Base-by-base conservation (phyloP, 2,888 invertebrate genomes). In the Clunio marinus region DNA sequence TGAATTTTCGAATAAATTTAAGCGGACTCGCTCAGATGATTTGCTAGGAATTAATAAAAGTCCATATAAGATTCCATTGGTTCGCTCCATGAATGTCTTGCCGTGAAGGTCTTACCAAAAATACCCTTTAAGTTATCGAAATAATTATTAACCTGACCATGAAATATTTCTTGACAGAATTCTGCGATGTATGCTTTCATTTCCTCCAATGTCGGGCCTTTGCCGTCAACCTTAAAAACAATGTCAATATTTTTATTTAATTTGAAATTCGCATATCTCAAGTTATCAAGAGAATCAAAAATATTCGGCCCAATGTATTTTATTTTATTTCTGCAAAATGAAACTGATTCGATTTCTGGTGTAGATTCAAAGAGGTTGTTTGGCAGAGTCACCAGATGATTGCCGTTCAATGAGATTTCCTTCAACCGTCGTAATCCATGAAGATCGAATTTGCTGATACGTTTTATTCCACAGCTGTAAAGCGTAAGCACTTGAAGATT, bases 321-420 rank as follows among this genome's bases (percentile, higher is more conserved):
- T 8, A 63, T 63, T 15, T 2, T 13, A n/a, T 63, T 63, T 41
- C 45, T 17, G 63, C 25, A 37, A 15, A 63, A 46, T 5, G 35
- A 35, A 13, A 63, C 22, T 1, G 3, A 25, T 17, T 63, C 27
- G 13, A 63, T 8, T 7, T 63, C 15, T 8, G 66, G 55, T 1
- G 32, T 55, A 7, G 4, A 13, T 15, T 55, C 55, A 32, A 66
- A 66, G 2, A 66, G 55, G 20, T 66, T 24, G 1, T 20, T 20
- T 8, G 55, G 35, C 13, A 66, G 24, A 4, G 15, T 13, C 10
- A n/a, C 55, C 1, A 66, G 3, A 1, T 55, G 2, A 55, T 66
- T 66, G 20, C 27, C 32, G 22, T 27, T 57, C 57, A 57, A 15
- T n/a, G n/a, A n/a, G 25, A 57, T 24, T 15, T 57, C 8, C 5